Percentiles rank a stretch among this genome's conserved stretches.
Conservation (phyloP, 92 coral and sea anemone genomes). For the Epizoanthus rinbou region DNA sequence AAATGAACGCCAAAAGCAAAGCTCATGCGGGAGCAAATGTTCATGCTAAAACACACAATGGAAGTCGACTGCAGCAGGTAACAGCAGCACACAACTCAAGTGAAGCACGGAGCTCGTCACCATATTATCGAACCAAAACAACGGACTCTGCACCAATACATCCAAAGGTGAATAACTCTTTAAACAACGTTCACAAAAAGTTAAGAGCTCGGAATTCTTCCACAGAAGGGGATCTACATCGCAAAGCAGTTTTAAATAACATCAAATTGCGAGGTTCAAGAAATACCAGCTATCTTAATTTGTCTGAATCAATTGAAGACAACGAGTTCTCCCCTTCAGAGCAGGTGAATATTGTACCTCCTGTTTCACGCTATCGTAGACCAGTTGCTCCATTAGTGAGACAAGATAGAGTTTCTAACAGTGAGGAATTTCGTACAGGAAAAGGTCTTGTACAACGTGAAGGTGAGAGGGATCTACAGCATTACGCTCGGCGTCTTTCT, state of each 20-base stretch:
- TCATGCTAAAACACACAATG: not conserved
- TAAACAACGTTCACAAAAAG: not conserved
- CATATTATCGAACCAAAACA: constrained; percentile 2
- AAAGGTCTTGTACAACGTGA: constrained; percentile 35
- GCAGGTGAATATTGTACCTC: not conserved
- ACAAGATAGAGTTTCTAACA: no score
- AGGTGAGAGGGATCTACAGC: constrained; percentile 36
- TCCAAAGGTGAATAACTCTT: not conserved
- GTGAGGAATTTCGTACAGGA: not conserved
- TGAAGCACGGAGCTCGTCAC: not conserved
- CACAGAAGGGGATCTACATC: constrained; percentile 62
- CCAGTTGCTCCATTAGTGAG: not conserved
- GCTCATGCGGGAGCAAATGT: not conserved
- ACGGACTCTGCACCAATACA: constrained; percentile 15
- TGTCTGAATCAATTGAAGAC: constrained; percentile 37
- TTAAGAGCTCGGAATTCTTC: constrained; percentile 45
- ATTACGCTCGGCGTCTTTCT: constrained; percentile 63
- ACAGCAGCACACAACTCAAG: not conserved
- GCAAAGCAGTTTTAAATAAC: constrained; percentile 65
- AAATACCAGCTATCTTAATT: constrained; percentile 31
- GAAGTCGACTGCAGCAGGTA: not conserved
- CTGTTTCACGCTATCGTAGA: not conserved
- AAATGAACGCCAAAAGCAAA: not conserved
- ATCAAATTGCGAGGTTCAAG: constrained; percentile 54
- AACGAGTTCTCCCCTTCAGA: constrained; percentile 20